A percentile compares a stretch with the other conserved stretches of the same genome.
These are phyloP conservation scores for Lanistes nyassanus DNA, from an alignment of 1,140 invertebrate species.

Conservation along the genomic window DNA sequence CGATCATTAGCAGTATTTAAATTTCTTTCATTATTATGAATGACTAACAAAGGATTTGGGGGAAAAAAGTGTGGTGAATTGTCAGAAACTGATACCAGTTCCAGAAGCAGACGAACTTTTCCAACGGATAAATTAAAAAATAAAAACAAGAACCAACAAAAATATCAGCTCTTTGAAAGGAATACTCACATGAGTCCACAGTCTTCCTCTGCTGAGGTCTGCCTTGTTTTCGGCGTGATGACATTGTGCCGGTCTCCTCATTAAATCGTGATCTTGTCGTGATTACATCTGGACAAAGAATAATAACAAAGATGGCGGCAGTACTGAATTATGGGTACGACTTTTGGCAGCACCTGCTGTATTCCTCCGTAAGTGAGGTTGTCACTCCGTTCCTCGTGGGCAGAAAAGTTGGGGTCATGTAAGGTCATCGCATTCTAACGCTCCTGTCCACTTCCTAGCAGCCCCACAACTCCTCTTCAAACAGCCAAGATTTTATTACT, in stretches of 20 bases:
- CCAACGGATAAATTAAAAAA: constrained; percentile 9
- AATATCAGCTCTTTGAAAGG: constrained; percentile 1
- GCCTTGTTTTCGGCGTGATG: constrained; percentile 63
- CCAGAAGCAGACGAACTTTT: constrained; percentile 25
- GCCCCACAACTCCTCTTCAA: no score
- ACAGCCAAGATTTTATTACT: not conserved
- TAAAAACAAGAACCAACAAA: not conserved
- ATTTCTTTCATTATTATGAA: no score
- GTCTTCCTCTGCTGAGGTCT: constrained; percentile 61
- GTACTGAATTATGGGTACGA: constrained; percentile 40
- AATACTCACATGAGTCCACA: constrained; percentile 58
- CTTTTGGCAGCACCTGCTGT: constrained; percentile 10
- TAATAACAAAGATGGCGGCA: constrained; percentile 62
- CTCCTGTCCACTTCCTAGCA: not conserved
- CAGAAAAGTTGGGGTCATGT: constrained; percentile 25
- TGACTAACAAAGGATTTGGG: no score
- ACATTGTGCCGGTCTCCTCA: constrained; percentile 56
- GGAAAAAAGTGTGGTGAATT: no score
- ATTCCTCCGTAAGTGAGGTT: constrained; percentile 17
- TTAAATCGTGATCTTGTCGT: constrained; percentile 49
- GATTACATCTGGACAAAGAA: constrained; percentile 61
- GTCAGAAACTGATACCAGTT: no score
- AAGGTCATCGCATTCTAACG: constrained; percentile 21
- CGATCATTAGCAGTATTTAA: no score
- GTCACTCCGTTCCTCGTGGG: constrained; percentile 4